Evolutionary conservation across 2,113 vertebrate species (phyloP).

Genomic region (Athene cunicularia): DNA sequence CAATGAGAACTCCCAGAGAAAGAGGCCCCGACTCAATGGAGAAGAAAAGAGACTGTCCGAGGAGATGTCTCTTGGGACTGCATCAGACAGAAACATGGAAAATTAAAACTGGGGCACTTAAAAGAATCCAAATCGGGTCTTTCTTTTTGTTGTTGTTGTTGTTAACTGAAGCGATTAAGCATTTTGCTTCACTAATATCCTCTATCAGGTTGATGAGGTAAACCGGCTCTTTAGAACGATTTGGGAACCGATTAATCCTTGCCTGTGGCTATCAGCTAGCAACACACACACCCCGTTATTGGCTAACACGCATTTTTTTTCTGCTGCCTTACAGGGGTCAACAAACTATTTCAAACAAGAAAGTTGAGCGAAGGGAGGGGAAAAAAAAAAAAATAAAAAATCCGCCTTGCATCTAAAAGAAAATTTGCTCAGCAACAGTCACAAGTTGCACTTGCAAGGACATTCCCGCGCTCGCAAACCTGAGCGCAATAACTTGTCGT

Average conservation of each 20-base stretch:
- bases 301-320: background rate
- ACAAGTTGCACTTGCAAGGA: background rate
- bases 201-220: slow-evolving; percentile 58
- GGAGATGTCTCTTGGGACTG: slow-evolving; percentile 45
- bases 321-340: background rate
- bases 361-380: background rate
- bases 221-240: slow-evolving; percentile 48
- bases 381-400: background rate
- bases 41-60: slow-evolving; percentile 51
- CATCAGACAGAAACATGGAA: slow-evolving; percentile 50
- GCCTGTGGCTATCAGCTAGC: slow-evolving; percentile 46
- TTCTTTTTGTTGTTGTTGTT: slow-evolving; percentile 45
- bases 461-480: background rate
- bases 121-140: slow-evolving; percentile 33
- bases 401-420: background rate
- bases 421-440: background rate
- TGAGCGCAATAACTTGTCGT: background rate
- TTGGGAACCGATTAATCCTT: slow-evolving; percentile 55
- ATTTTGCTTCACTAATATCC: slow-evolving; percentile 45
- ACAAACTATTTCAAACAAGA: background rate
- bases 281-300: background rate
- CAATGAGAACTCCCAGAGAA: slow-evolving; percentile 43
- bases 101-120: background rate
- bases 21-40: slow-evolving; percentile 32
- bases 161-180: slow-evolving; percentile 60